Evolutionary conservation across 2,888 invertebrate species (phyloP), one percentile per base, ranked within the genome.

Genomic region (Drosophila aldrichi): DNA sequence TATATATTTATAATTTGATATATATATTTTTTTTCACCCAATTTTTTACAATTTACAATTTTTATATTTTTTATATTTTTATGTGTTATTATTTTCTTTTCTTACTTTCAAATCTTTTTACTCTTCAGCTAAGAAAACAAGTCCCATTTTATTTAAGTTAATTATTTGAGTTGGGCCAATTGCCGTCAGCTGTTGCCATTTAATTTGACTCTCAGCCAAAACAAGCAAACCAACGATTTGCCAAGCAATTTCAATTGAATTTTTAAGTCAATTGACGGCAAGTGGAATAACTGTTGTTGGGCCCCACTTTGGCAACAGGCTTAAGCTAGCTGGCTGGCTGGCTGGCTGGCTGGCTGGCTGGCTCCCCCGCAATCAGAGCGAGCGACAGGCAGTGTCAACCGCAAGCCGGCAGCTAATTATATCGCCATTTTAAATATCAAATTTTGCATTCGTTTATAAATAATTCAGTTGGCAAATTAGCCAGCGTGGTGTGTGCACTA

Each of bases 361-460:
- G 8, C 38, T 14, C 40, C 25, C 54, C 38, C 54, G 54, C 54
- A 52, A 38, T 38, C 52, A 22, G 52, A 38, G 38, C 36, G 38
- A 9, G 32, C 32, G 32, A 32, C 52, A 54, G 54, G 56, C 56
- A 56, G 56, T 43, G 43, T 32, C 34, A 44, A 20, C 43, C 56
- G n/a, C 46, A 44, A 62, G 48, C 52, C 34, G 29, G 14, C 29
- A 41, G 77, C 63, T 78, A 78, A 86, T 88, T 88, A 81, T 86
- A 65, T 88, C 74, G 84, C 84, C 81, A 88, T 86, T 88, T 88
- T 78, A 54, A 70, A 78, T 60, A 74, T 78, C 70, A 83, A 78
- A 86, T 65, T 81, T 71, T 82, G 43, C 18, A 36, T 54, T 40
- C 54, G 22, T 12, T 25, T 40, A 67, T 66, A 34, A 83, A 84